A percentile compares a stretch with the other conserved stretches of the same genome.
phyloP scores from a whole-genome alignment of 92 coral and sea anemone species.

The Actinernus sp. region DNA sequence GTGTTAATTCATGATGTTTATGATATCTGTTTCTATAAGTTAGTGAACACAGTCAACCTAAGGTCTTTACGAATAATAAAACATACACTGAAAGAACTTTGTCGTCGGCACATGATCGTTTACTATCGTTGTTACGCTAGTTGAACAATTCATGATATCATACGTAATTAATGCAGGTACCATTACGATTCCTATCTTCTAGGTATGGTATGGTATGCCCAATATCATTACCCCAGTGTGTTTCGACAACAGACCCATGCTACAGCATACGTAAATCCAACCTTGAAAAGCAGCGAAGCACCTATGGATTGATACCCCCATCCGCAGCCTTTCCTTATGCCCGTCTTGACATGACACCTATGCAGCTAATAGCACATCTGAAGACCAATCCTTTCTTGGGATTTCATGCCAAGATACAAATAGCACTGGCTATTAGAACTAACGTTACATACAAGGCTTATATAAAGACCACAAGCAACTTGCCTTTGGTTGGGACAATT shows the following conservation, averaged over 20 bases:
- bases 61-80: too few species aligned
- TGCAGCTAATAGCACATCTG: neutral
- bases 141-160: too few species aligned
- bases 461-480: neutral
- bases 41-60: too few species aligned
- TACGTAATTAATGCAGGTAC: too few species aligned
- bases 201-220: too few species aligned
- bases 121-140: too few species aligned
- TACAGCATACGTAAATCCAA: neutral
- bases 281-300: slow-evolving; percentile 6
- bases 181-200: too few species aligned
- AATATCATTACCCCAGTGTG: too few species aligned
- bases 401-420: slow-evolving; percentile 1
- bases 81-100: too few species aligned
- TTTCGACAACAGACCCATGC: neutral
- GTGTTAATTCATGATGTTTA: too few species aligned
- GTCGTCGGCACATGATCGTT: too few species aligned
- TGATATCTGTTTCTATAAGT: too few species aligned
- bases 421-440: neutral
- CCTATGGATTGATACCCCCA: slow-evolving; percentile 4
- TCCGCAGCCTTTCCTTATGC: slow-evolving; percentile 1
- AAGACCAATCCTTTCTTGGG: slow-evolving; percentile 22
- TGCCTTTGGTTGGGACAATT: slow-evolving; percentile 4
- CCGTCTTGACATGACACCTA: slow-evolving; percentile 14
- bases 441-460: neutral